Conservation (phyloP, 2,113 vertebrate genomes). For the Ardeotis arabs region DNA sequence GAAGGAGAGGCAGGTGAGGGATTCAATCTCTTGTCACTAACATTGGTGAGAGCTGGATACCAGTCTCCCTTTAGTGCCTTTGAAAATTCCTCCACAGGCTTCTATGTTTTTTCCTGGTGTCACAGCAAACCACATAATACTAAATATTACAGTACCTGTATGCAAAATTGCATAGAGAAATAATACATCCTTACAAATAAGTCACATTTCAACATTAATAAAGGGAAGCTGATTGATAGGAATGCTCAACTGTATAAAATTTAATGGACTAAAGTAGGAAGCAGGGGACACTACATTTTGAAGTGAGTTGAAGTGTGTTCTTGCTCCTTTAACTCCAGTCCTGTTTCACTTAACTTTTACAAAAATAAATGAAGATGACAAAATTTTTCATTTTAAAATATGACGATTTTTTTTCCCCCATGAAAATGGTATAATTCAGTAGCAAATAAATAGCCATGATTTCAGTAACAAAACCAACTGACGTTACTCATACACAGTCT, state of each 20-base stretch:
- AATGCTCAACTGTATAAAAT: slow-evolving; percentile 29
- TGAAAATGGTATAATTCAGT: slow-evolving; percentile 16
- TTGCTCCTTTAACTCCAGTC: slow-evolving; percentile 6
- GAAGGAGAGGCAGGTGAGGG: not conserved
- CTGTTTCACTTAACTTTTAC: slow-evolving; percentile 13
- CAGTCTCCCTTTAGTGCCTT: not conserved
- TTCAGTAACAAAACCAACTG: slow-evolving; percentile 37
- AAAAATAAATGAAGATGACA: slow-evolving; percentile 54
- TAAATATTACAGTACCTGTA: slow-evolving; percentile 20
- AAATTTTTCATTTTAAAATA: slow-evolving; percentile 29
- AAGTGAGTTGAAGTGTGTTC: not conserved
- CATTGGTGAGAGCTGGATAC: not conserved
- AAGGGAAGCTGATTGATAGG: not conserved
- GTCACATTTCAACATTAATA: not conserved
- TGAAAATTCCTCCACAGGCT: not conserved
- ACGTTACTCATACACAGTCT: not conserved
- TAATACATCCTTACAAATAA: slow-evolving; percentile 24
- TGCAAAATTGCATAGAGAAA: slow-evolving; percentile 53
- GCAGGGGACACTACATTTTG: not conserved
- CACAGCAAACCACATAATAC: not conserved
- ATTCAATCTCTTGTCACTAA: not conserved
- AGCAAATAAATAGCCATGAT: slow-evolving; percentile 24
- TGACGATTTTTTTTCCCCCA: not conserved
- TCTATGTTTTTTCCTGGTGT: not conserved
- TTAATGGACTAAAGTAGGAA: not conserved